phyloP scores from a whole-genome alignment of 2,888 invertebrate genomes.

The Apamea crenata region DNA sequence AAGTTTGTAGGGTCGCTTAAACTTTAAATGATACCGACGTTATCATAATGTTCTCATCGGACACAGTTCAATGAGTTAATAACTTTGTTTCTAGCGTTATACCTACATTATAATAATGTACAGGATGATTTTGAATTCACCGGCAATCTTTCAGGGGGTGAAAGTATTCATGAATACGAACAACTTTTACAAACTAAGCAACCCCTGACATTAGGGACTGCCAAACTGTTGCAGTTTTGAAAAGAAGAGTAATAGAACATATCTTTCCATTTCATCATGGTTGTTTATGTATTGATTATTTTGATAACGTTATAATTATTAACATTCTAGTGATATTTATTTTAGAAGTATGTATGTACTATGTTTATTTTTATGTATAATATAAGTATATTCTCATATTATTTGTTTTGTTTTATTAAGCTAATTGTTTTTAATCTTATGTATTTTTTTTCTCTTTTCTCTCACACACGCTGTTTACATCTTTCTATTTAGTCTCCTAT shows the following conservation, averaged over 20 bases:
- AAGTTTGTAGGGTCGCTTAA: slow-evolving; percentile 26
- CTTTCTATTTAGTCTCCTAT: too few relatives aligned
- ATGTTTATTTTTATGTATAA: too few relatives aligned
- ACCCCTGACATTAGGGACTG: neutral
- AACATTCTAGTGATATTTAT: too few relatives aligned
- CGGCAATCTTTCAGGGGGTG: neutral
- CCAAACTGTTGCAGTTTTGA: neutral
- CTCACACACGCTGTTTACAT: too few relatives aligned
- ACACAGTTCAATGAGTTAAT: slow-evolving; percentile 15
- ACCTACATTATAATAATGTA: neutral
- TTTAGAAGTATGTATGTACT: neutral
- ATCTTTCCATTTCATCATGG: neutral
- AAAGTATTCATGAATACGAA: neutral
- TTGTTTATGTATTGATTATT: neutral
- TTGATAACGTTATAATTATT: neutral
- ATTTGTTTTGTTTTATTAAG: too few relatives aligned
- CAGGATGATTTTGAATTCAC: neutral
- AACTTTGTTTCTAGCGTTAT: slow-evolving; percentile 2
- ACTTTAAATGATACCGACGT: slow-evolving; percentile 12
- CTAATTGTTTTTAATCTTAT: too few relatives aligned
- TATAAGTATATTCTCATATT: too few relatives aligned
- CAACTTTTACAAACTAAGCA: neutral
- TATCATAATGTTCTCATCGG: slow-evolving; percentile 6
- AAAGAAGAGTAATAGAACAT: neutral
- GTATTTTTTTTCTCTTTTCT: too few relatives aligned